Percentiles rank a stretch among this genome's conserved stretches.
Conservation (phyloP, 2,113 vertebrate genomes). For the Gymnorhina tibicen region DNA sequence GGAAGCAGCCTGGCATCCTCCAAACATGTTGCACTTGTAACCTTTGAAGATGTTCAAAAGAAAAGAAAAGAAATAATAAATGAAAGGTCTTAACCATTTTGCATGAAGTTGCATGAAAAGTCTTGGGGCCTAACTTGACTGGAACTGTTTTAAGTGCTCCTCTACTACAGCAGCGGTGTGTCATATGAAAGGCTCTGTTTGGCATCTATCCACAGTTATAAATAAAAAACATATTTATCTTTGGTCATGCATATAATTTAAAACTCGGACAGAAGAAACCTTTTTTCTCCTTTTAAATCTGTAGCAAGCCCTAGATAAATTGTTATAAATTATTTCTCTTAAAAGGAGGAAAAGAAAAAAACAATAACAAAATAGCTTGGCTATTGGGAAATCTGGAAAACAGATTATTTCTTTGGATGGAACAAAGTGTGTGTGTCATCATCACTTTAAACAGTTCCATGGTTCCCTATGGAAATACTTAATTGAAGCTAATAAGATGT, state of each 20-base stretch:
- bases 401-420: constrained; percentile 53
- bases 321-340: constrained; percentile 70
- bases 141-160: constrained; percentile 45
- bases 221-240: constrained; percentile 64
- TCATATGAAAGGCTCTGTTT: constrained; percentile 51
- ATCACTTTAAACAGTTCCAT: constrained; percentile 67
- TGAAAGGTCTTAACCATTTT: background rate
- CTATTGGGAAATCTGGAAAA: constrained; percentile 57
- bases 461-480: constrained; percentile 76
- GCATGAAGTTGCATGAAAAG: background rate
- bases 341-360: constrained; percentile 61
- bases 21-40: constrained; percentile 5
- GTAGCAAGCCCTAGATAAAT: constrained; percentile 63
- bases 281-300: constrained; percentile 40
- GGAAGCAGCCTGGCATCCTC: constrained; percentile 14
- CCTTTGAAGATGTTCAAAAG: constrained; percentile 52
- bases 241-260: constrained; percentile 33
- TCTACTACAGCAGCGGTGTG: background rate
- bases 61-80: background rate
- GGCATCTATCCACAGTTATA: constrained; percentile 30
- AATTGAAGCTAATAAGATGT: constrained; percentile 83
- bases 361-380: constrained; percentile 57
- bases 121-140: constrained; percentile 30
- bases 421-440: constrained; percentile 65
- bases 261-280: constrained; percentile 9